Base-by-base conservation (phyloP, 2,113 vertebrate genomes). In the Polypterus bichir region DNA sequence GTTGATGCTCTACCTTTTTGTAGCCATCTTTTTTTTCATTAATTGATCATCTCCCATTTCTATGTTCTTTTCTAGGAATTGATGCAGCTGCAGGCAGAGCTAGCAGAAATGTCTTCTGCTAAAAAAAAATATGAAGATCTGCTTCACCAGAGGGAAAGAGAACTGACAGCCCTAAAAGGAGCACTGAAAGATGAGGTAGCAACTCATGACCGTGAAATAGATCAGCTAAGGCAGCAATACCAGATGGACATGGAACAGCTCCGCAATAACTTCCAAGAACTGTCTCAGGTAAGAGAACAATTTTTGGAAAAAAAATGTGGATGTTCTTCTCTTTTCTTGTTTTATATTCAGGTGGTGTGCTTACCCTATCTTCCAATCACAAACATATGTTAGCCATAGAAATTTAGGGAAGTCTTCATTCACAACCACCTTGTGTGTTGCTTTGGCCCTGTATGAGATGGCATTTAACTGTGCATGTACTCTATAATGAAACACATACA, bases 201-300 rank as follows among this genome's bases (percentile, higher is more conserved):
- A 59, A 73, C 74, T 0, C 87, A 89, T 11, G 86, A 89, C 76
- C 70, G 71, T 47, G 86, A 88, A 60, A 73, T 83, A 59, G 80
- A 92, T 62, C 73, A 53, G 0, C 77, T 97, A 10, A 71, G 91
- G 60, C 85, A 90, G 71, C 90, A 95, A 71, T 95, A 81, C 82
- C 89, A 88, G 57, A 64, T 69, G 0, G 93, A 97, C 71, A 77
- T 91, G 74, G 92, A 96, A 56, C 86, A 85, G 69, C 83, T 97
- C 54, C 79, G 93, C 57, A 71, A 74, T 66, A 97, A 86, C 77
- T 76, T 97, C 87, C 89, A 92, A 58, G 87, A 85, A 27, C 88
- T 88, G 3, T 88, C 88, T 1, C 88, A 93, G 92, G 94, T 91
- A 79, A 0, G 69, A 60, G 57, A 44, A 4, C 27, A 61, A 27